These are phyloP conservation scores for Porites lutea DNA, from an alignment of 64 coral and sea anemone genomes.

Conservation along the genomic window DNA sequence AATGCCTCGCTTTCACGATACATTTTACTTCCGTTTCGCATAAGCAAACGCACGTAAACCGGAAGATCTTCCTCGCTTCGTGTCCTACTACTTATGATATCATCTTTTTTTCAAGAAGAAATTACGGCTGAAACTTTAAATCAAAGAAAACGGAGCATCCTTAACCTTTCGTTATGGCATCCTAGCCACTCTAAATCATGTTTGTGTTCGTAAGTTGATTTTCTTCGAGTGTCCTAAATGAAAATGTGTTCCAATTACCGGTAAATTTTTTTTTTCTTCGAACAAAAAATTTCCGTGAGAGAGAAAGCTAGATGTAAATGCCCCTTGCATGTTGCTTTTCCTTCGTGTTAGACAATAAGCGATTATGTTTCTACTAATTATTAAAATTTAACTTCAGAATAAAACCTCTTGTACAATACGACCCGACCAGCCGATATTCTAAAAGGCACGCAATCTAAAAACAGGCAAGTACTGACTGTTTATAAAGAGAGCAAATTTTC, in stretches of 20 bases:
- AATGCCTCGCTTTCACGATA: constrained; percentile 56
- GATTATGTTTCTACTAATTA: neutral
- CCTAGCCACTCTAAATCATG: neutral
- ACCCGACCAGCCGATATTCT: neutral
- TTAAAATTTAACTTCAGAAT: neutral
- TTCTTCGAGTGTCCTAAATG: neutral
- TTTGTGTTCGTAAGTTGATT: neutral
- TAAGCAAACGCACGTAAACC: neutral
- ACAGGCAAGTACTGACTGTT: neutral
- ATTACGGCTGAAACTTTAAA: neutral
- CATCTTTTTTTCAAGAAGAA: neutral
- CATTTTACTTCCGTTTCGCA: neutral
- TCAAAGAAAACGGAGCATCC: neutral
- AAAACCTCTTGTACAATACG: neutral
- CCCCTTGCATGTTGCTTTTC: constrained; percentile 11
- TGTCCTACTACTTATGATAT: neutral
- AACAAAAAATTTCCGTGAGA: neutral
- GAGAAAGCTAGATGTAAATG: neutral
- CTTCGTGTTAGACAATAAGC: neutral
- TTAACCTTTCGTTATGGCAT: neutral
- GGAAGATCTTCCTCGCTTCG: constrained; percentile 31
- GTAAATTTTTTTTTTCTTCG: no score
- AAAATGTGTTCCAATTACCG: neutral
- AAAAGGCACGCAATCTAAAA: neutral
- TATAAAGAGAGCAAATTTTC: neutral